Percentiles rank a stretch among this genome's conserved stretches.
Evolutionary conservation across 1,140 invertebrate genomes (phyloP).

Genomic region (Drosophila grimshawi): DNA sequence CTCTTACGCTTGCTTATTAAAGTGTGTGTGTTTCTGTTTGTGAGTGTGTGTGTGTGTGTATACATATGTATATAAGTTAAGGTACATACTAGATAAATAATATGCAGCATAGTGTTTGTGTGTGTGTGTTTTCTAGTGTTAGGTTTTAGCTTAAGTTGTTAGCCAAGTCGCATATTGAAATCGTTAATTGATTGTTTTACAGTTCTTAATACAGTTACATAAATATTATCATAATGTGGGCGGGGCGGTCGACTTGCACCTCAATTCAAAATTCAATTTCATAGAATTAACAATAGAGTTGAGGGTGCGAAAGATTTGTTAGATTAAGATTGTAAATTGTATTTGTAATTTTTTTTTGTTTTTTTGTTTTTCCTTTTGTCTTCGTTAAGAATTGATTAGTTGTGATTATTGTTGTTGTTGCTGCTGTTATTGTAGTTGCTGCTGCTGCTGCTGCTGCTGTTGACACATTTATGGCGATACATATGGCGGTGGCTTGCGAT

Average conservation of each 20-base stretch:
- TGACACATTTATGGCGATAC: conserved; percentile 92
- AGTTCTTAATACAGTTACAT: conserved; percentile 44
- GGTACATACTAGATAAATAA: conserved; percentile 78
- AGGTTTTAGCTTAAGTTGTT: conserved; percentile 43
- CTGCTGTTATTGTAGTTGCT: conserved; percentile 66
- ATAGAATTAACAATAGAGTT: conserved; percentile 24
- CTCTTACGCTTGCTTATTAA: conserved; percentile 50
- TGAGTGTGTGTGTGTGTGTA: conserved; percentile 40
- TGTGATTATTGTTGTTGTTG: conserved; percentile 70
- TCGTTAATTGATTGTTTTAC: conserved; percentile 74
- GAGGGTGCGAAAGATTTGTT: conserved; percentile 28
- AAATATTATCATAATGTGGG: conserved; percentile 34
- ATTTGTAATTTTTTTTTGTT: conserved; percentile 14
- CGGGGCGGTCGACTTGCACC: conserved; percentile 32
- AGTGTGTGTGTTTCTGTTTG: conserved; percentile 31
- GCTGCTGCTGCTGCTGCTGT: conserved; percentile 17
- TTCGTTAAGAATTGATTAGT: conserved; percentile 51
- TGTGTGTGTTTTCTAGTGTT: conserved; percentile 28
- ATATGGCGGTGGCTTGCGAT: conserved; percentile 95
- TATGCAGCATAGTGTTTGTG: conserved; percentile 67
- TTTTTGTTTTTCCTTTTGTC: conserved; percentile 1
- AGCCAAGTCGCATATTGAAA: conserved; percentile 57
- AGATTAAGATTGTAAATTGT: conserved; percentile 36
- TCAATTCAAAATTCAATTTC: conserved; percentile 40
- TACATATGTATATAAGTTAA: conserved; percentile 62